A percentile compares a stretch with the other conserved stretches of the same genome.
phyloP scores from a whole-genome alignment of 2,888 invertebrate species.

The Gastracanthus pulcherrimus region DNA sequence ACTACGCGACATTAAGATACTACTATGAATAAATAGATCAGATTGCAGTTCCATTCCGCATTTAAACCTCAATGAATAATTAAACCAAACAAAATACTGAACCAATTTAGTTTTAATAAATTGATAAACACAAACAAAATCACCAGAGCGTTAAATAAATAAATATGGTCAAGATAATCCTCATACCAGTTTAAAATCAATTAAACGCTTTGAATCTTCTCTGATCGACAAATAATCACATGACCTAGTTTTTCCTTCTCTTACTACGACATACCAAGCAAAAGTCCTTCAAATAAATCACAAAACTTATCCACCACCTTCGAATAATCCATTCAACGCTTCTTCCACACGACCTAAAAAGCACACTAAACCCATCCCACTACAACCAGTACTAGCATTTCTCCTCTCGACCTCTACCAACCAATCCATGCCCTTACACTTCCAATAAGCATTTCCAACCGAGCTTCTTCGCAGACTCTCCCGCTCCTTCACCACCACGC shows the following conservation, averaged over 20 bases:
- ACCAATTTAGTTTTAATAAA: no score
- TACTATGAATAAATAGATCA: no score
- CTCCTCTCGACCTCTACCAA: background rate
- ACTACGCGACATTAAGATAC: no score
- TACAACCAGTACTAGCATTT: background rate
- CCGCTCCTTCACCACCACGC: background rate
- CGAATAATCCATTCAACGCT: background rate
- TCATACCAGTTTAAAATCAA: background rate
- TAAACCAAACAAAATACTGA: no score
- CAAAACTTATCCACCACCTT: background rate
- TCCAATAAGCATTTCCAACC: constrained; percentile 29
- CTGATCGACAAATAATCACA: background rate
- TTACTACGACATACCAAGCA: background rate
- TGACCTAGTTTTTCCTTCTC: background rate
- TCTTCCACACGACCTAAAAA: background rate
- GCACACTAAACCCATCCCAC: background rate
- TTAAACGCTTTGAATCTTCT: background rate
- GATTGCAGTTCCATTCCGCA: no score
- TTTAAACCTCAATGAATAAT: no score
- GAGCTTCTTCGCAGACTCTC: background rate
- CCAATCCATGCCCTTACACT: background rate
- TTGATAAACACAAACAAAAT: no score
- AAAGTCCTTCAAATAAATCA: background rate
- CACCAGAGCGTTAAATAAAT: no score
- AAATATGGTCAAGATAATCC: no score